Evolutionary conservation across 1,140 invertebrate species (phyloP).

Genomic region (Archivesica marissinica): DNA sequence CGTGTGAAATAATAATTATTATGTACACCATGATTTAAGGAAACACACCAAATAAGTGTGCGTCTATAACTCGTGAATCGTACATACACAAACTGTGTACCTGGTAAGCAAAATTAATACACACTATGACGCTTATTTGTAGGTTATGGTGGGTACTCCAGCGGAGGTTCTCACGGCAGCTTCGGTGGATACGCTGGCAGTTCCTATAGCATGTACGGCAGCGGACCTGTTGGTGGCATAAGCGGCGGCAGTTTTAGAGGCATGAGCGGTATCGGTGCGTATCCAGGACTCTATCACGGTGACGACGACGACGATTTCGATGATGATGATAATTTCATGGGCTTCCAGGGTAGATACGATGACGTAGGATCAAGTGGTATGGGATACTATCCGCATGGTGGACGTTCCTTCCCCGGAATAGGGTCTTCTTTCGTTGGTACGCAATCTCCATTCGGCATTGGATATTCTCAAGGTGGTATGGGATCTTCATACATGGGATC

Average conservation of each 20-base stretch:
- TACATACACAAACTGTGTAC: no score
- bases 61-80: no score
- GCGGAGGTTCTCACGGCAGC: neutral
- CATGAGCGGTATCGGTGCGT: neutral
- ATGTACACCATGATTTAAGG: no score
- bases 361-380: neutral
- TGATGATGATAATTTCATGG: neutral
- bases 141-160: neutral
- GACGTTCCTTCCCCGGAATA: neutral
- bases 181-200: neutral
- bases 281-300: no score
- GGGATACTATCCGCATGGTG: neutral
- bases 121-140: no score
- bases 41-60: no score
- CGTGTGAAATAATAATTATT: no score
- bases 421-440: neutral
- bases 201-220: no score
- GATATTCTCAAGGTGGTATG: neutral
- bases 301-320: neutral
- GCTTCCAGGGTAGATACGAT: constrained; percentile 17
- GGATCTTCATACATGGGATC: neutral
- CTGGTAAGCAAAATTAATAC: no score
- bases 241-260: constrained; percentile 3
- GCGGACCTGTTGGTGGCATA: constrained; percentile 8
- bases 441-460: neutral